Evolutionary conservation across 2,113 vertebrate genomes (phyloP).

Genomic region (Benthochromis sp.): DNA sequence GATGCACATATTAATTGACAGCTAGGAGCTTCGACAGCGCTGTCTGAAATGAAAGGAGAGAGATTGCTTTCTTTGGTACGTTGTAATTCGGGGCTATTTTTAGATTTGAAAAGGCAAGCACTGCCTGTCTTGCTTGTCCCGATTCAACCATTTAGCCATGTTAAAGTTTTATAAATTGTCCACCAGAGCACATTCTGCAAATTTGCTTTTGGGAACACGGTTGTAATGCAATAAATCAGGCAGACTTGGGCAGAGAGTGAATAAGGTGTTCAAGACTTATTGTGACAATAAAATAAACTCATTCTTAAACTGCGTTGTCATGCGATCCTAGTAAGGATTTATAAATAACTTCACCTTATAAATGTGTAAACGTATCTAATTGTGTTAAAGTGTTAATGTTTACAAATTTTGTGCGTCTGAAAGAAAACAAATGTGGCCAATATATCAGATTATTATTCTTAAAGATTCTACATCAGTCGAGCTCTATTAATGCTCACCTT

Average conservation of each 20-base stretch:
- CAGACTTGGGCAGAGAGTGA: not conserved
- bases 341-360: not conserved
- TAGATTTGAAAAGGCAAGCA: not conserved
- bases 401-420: fast-evolving
- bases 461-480: not conserved
- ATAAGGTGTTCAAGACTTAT: not conserved
- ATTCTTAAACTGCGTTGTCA: not conserved
- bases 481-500: not conserved
- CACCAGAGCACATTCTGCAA: not conserved
- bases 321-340: not conserved
- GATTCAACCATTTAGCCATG: not conserved
- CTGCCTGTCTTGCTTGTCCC: not conserved
- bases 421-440: not conserved
- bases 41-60: not conserved
- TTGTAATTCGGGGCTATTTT: not conserved
- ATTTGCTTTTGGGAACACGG: not conserved
- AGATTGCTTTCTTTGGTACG: not conserved
- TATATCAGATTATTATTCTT: not conserved
- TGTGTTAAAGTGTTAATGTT: not conserved
- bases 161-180: not conserved
- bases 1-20: not conserved
- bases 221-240: not conserved
- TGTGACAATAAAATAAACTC: not conserved
- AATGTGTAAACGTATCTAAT: not conserved
- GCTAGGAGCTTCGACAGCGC: not conserved